Percentiles rank a stretch among this genome's conserved stretches.
Conservation (phyloP, 2,888 invertebrate genomes). For the Lacanobia wlatinum region DNA sequence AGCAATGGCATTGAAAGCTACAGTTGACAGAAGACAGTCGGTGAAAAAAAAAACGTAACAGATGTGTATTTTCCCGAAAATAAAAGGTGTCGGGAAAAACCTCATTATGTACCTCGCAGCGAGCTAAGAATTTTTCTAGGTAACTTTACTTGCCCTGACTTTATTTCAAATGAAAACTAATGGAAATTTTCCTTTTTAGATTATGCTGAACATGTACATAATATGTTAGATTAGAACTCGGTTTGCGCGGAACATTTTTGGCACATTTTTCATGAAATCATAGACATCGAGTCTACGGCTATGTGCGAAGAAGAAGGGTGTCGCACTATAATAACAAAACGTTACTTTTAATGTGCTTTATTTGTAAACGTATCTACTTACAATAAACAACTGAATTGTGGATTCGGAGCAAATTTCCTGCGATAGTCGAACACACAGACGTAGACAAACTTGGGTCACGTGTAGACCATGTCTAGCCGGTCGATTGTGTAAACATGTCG, state of each 20-base stretch:
- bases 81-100: conserved; percentile 28
- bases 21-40: too few species aligned
- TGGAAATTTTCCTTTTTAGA: background rate
- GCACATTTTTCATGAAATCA: background rate
- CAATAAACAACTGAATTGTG: too few species aligned
- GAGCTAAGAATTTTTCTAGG: conserved; percentile 11
- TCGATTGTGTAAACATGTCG: too few species aligned
- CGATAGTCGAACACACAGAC: too few species aligned
- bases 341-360: background rate
- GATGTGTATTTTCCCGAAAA: conserved; percentile 36
- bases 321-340: background rate
- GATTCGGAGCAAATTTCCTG: too few species aligned
- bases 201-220: background rate
- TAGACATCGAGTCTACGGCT: too few species aligned
- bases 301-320: too few species aligned
- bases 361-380: too few species aligned
- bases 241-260: background rate
- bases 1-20: too few species aligned
- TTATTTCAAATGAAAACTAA: conserved; percentile 28
- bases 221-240: background rate
- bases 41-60: conserved; percentile 4
- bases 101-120: conserved; percentile 22
- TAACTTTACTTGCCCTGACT: background rate
- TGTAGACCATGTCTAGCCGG: too few species aligned
- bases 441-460: too few species aligned